A percentile compares a stretch with the other conserved stretches of the same genome.
phyloP scores from a whole-genome alignment of 2,888 invertebrate species.

The Drosophila prolongata region DNA sequence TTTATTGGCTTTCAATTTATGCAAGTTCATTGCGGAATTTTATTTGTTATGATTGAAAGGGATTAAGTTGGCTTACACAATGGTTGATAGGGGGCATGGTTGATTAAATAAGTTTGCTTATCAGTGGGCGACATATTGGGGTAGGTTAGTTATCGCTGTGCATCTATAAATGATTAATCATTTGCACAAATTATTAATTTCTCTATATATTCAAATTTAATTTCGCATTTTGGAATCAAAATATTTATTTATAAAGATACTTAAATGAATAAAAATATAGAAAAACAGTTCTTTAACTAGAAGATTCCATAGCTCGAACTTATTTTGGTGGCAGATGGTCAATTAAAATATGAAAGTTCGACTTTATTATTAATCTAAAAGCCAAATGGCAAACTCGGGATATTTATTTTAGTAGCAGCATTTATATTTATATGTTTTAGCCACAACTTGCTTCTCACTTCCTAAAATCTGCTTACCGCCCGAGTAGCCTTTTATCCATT shows the following conservation, averaged over 20 bases:
- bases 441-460: neutral
- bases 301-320: neutral
- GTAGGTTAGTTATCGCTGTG: slow-evolving; percentile 29
- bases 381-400: no score
- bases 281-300: no score
- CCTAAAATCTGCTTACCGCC: neutral
- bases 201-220: no score
- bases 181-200: neutral
- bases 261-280: no score
- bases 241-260: no score
- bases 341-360: no score
- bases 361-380: no score
- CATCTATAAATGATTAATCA: neutral
- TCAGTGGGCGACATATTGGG: neutral
- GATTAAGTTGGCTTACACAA: slow-evolving; percentile 23
- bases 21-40: slow-evolving; percentile 52
- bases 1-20: slow-evolving; percentile 28
- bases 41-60: slow-evolving; percentile 23
- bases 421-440: neutral
- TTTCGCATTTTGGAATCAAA: no score
- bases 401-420: no score
- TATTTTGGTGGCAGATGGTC: neutral
- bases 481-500: slow-evolving; percentile 7
- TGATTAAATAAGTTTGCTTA: slow-evolving; percentile 3
- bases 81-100: slow-evolving; percentile 6